Percentiles rank a stretch among this genome's conserved stretches.
Conservation (phyloP, 2,113 vertebrate species). For the Lasiurus borealis region DNA sequence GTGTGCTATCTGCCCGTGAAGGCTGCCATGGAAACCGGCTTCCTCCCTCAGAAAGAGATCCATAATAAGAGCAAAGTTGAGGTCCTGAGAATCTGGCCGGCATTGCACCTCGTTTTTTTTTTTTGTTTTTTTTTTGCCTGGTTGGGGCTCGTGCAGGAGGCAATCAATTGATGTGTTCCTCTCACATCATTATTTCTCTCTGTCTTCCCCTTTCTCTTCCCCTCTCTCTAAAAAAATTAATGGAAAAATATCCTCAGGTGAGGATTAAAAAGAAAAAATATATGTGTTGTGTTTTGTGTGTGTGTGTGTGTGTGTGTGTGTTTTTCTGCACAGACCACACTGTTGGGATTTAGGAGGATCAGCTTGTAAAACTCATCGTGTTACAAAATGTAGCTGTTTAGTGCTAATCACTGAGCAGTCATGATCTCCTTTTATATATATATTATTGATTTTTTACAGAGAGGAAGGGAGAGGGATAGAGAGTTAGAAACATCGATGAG, state of each 20-base stretch:
- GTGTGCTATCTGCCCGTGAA: neutral
- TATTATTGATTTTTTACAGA: too few relatives aligned
- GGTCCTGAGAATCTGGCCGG: neutral
- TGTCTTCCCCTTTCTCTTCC: too few relatives aligned
- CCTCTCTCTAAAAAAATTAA: too few relatives aligned
- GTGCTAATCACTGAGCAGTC: neutral
- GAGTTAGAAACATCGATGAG: too few relatives aligned
- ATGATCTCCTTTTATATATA: neutral
- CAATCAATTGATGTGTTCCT: too few relatives aligned
- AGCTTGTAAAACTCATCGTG: neutral
- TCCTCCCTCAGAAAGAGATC: neutral
- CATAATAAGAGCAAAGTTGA: neutral
- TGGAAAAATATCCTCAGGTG: too few relatives aligned
- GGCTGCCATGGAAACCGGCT: neutral
- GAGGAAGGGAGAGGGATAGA: too few relatives aligned
- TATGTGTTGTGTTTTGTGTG: neutral
- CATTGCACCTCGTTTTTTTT: too few relatives aligned
- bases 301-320: too few relatives aligned
- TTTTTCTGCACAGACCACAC: neutral
- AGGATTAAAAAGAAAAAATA: too few relatives aligned
- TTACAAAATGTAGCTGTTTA: neutral
- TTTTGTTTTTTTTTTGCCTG: neutral
- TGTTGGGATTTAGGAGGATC: neutral
- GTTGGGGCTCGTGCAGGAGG: too few relatives aligned
- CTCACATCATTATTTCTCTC: too few relatives aligned